A percentile compares a stretch with the other conserved stretches of the same genome.
Evolutionary conservation across 2,113 vertebrate species (phyloP).

Genomic region (Podocnemis expansa): DNA sequence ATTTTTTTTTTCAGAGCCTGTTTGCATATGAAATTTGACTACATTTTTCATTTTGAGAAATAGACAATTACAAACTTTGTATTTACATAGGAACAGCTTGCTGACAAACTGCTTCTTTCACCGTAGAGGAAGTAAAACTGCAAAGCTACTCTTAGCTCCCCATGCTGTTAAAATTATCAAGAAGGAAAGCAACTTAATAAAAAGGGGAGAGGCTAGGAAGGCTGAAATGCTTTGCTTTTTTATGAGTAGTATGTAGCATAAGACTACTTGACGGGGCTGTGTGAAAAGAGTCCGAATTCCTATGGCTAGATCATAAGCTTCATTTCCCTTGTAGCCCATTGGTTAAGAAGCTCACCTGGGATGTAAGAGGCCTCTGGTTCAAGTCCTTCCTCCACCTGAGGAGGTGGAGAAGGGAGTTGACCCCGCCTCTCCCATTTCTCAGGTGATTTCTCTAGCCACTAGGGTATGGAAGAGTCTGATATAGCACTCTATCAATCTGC

Average conservation of each 20-base stretch:
- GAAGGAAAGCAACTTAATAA: background rate
- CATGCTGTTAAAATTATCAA: background rate
- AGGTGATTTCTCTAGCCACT: background rate
- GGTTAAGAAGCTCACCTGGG: background rate
- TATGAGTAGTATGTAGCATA: background rate
- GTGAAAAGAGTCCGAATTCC: background rate
- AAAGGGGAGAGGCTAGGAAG: background rate
- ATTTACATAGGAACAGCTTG: background rate
- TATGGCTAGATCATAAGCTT: background rate
- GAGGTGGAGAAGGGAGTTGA: background rate
- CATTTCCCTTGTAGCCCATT: background rate
- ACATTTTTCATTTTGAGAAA: background rate
- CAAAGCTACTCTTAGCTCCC: background rate
- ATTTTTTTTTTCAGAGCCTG: background rate
- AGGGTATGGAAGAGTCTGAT: background rate
- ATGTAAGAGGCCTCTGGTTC: background rate
- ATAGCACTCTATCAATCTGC: background rate
- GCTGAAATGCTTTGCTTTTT: conserved; percentile 5
- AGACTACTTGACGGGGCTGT: background rate
- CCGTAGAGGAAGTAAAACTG: conserved; percentile 23
- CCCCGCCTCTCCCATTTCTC: background rate
- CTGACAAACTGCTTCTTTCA: background rate
- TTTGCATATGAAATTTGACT: background rate
- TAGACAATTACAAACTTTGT: background rate
- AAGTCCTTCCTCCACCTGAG: background rate